phyloP scores from a whole-genome alignment of 2,113 vertebrate genomes.

The Litocranius walleri region DNA sequence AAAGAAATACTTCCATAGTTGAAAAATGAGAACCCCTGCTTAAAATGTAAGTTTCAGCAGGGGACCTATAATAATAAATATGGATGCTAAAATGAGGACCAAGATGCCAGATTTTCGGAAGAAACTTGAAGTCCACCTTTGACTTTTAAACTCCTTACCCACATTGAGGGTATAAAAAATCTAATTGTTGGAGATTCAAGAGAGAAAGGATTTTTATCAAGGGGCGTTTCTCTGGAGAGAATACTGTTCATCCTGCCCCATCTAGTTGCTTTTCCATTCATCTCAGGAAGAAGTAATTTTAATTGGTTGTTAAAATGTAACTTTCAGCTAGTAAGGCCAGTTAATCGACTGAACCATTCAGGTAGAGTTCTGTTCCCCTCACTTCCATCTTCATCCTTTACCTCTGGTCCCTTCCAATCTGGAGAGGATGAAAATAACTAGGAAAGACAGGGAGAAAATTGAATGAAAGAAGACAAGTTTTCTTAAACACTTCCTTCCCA shows the following conservation, averaged over 20 bases:
- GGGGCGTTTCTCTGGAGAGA: background rate
- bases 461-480: background rate
- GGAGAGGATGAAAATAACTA: background rate
- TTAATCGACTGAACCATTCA: background rate
- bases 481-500: background rate
- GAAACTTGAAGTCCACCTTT: constrained; percentile 19
- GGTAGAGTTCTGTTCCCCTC: background rate
- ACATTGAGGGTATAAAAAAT: background rate
- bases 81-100: background rate
- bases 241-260: background rate
- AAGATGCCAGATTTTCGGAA: background rate
- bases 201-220: background rate
- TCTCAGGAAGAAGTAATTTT: background rate
- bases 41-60: background rate
- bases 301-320: background rate
- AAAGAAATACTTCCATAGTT: background rate
- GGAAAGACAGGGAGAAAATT: background rate
- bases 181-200: background rate
- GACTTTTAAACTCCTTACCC: background rate
- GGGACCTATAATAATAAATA: background rate
- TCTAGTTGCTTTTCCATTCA: background rate
- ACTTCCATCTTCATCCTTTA: background rate
- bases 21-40: background rate
- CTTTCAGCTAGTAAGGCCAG: background rate
- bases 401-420: background rate